Conservation (phyloP, 2,888 invertebrate genomes). For the Nomada lathburiana region DNA sequence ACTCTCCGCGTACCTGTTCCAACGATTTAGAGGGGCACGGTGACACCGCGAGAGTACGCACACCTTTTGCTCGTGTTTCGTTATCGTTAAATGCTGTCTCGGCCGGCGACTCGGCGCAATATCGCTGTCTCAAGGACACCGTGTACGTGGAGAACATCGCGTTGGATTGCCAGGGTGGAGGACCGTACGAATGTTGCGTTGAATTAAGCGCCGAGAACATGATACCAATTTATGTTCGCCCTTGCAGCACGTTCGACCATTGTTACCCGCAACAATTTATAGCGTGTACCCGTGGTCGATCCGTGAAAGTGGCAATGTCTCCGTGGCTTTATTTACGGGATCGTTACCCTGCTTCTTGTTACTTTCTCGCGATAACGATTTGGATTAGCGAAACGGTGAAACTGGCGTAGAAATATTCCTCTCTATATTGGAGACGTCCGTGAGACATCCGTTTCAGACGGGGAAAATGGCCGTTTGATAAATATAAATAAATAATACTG, state of each 20-base stretch:
- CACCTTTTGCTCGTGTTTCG: constrained; percentile 40
- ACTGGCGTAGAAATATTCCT: not conserved
- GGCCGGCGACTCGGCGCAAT: constrained; percentile 22
- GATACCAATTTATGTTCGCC: constrained; percentile 45
- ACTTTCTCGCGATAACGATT: not conserved
- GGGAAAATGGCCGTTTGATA: not conserved
- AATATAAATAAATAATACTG: not conserved
- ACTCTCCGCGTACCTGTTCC: constrained; percentile 16
- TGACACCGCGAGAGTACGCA: constrained; percentile 35
- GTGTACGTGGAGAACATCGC: constrained; percentile 17
- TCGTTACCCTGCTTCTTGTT: not conserved
- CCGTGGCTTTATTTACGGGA: constrained; percentile 17
- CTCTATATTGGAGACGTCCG: not conserved
- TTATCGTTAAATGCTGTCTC: constrained; percentile 44
- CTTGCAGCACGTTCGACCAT: constrained; percentile 26
- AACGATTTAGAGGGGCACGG: constrained; percentile 43
- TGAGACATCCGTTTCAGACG: not conserved
- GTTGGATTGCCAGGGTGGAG: constrained; percentile 24
- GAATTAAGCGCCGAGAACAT: constrained; percentile 43
- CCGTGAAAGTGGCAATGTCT: constrained; percentile 11
- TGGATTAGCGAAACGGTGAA: not conserved
- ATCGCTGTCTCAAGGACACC: constrained; percentile 50
- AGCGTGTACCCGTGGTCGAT: constrained; percentile 15
- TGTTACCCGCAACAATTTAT: constrained; percentile 38
- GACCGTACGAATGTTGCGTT: constrained; percentile 29